These are phyloP conservation scores for Miniopterus natalensis DNA, from an alignment of 2,113 vertebrate genomes.

Conservation along the genomic window DNA sequence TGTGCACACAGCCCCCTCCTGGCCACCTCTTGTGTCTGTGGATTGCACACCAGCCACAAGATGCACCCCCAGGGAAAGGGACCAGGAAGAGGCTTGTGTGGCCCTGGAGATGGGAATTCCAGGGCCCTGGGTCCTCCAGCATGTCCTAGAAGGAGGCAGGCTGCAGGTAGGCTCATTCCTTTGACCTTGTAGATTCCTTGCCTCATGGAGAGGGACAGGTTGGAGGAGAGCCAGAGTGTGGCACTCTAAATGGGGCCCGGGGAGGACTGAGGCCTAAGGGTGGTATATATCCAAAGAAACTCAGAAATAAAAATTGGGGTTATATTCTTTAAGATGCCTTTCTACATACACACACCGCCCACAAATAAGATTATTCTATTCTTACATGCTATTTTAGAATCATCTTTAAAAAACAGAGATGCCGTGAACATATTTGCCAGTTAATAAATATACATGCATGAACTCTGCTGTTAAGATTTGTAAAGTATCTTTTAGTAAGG, in stretches of 20 bases:
- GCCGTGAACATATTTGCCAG: not conserved
- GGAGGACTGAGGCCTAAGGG: not conserved
- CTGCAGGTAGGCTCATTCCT: not conserved
- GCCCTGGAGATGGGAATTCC: not conserved
- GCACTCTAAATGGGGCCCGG: not conserved
- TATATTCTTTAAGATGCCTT: not conserved
- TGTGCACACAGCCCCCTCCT: not conserved
- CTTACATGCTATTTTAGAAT: not conserved
- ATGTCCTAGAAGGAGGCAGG: not conserved
- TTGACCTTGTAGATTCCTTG: not conserved
- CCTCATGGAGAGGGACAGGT: not conserved
- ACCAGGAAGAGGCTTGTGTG: not conserved
- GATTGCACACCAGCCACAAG: fast-evolving
- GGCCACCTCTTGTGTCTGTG: not conserved
- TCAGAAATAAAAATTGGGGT: not conserved
- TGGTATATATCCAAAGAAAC: not conserved
- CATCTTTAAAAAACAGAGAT: not conserved
- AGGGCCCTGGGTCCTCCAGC: not conserved
- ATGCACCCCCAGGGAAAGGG: not conserved
- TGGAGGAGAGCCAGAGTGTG: not conserved
- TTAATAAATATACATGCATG: fast-evolving
- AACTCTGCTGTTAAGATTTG: not conserved
- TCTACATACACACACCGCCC: not conserved
- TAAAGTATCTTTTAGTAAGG: not conserved
- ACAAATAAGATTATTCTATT: not conserved